Evolutionary conservation across 2,113 vertebrate species (phyloP).

Genomic region (Atrichornis clamosus): DNA sequence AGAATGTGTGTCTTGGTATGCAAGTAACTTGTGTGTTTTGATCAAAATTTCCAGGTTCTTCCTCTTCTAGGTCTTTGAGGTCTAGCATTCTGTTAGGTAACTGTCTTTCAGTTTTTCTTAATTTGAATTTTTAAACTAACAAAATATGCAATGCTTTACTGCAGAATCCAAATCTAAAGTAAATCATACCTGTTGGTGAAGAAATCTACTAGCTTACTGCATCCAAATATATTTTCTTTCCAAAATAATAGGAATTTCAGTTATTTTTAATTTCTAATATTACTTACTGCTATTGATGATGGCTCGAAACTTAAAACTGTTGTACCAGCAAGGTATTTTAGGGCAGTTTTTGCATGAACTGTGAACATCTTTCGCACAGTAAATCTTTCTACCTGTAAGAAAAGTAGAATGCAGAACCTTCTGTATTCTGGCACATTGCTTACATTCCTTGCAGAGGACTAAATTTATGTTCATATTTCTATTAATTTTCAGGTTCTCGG

Average conservation of each 20-base stretch:
- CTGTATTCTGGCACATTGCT: background rate
- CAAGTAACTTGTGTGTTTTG: background rate
- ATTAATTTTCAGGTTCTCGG: slow-evolving; percentile 80
- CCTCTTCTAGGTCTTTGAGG: background rate
- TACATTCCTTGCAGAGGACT: background rate
- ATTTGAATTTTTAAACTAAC: background rate
- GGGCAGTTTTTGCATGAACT: background rate
- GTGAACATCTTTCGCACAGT: background rate
- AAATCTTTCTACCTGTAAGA: background rate
- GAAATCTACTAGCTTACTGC: background rate
- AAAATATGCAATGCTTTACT: background rate
- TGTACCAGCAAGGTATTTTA: background rate
- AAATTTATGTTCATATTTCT: background rate
- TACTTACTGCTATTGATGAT: background rate
- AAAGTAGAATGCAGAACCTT: background rate
- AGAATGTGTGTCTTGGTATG: background rate
- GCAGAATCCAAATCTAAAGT: background rate
- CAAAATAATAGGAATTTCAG: background rate
- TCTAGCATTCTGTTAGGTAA: background rate
- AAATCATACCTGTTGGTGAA: background rate
- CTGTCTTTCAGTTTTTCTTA: background rate
- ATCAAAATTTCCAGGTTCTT: background rate
- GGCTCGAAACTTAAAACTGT: background rate
- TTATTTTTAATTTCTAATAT: background rate
- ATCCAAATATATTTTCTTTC: background rate